Evolutionary conservation across 1,140 invertebrate genomes (phyloP), one percentile per base, ranked within the genome.

Genomic region (Oreohelix idahoensis): DNA sequence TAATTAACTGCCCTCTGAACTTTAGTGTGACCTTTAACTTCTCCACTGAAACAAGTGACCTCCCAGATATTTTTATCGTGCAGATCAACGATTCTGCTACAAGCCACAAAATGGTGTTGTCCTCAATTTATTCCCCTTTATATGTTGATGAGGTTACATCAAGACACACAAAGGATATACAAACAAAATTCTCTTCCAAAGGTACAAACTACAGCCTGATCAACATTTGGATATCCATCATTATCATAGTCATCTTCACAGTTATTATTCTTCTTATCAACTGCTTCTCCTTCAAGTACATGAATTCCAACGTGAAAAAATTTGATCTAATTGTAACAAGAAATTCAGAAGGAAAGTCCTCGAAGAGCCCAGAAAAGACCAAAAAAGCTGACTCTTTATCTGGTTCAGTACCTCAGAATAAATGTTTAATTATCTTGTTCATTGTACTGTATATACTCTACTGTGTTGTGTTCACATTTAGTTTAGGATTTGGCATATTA

Each of bases 381-480:
- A 58, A 23, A 2, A 58, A 26, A 58, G 29, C 23, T 66, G 63
- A 84, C 83, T 29, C 53, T 85, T 0, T 79, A 86, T 36, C 79
- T 66, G 42, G 39, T 20, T n/a, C 51, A 17, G 29, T 58, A 26
- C 66, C 78, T 0, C 78, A 83, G 8, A 87, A 86, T 5, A 83
- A 80, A 38, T 69, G 69, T 35, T 77, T 89, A 26, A 84, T 86
- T 71, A 79, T 82, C 76, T 58, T 84, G 0, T 85, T 91, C 0
- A 71, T 87, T 32, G 35, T 86, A 0, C 82, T 91, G 13, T 91
- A 91, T 74, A 77, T 89, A 17, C 35, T 87, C 0, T 91, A 91
- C 81, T 89, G 85, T 26, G 35, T 90, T 2, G 74, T 89, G 23
- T 90, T 91, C 84, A 86, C 89, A 35, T 91, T 90, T 45, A 88